These are phyloP conservation scores for Cerastoderma edule DNA, from an alignment of 2,888 invertebrate species.

Conservation along the genomic window DNA sequence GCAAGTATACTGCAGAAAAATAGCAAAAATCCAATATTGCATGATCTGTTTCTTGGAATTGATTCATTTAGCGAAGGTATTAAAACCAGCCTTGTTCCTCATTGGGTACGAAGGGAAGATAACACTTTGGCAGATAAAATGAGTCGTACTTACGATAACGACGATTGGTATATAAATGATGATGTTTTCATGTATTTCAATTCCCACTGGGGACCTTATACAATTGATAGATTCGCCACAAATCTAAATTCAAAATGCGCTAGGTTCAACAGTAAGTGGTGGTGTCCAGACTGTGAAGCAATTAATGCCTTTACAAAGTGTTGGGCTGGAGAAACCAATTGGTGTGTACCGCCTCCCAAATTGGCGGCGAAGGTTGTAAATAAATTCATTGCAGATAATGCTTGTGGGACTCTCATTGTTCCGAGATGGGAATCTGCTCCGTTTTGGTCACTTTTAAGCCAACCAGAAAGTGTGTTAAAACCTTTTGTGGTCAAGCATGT, in stretches of 20 bases:
- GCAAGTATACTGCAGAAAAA: slow-evolving; percentile 14
- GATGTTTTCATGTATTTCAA: slow-evolving; percentile 9
- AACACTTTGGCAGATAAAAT: slow-evolving; percentile 16
- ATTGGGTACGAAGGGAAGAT: slow-evolving; percentile 28
- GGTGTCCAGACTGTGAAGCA: slow-evolving; percentile 23
- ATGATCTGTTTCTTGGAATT: slow-evolving; percentile 5
- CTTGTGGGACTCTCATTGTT: slow-evolving; percentile 23
- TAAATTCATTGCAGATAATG: slow-evolving; percentile 8
- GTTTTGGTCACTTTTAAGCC: slow-evolving; percentile 17
- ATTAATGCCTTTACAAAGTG: slow-evolving; percentile 12
- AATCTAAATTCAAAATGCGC: slow-evolving; percentile 27
- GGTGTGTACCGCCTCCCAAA: slow-evolving; percentile 37
- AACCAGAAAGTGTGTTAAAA: background rate
- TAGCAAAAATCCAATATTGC: slow-evolving; percentile 19
- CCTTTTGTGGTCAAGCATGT: slow-evolving; percentile 12
- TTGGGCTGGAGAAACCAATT: slow-evolving; percentile 14
- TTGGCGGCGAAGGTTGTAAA: background rate
- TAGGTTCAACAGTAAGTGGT: slow-evolving; percentile 26
- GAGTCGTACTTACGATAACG: slow-evolving; percentile 22
- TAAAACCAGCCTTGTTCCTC: background rate
- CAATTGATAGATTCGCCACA: slow-evolving; percentile 22
- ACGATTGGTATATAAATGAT: slow-evolving; percentile 20
- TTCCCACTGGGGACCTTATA: slow-evolving; percentile 20
- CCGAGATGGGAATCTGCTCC: slow-evolving; percentile 36
- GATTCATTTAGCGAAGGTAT: slow-evolving; percentile 1